These are phyloP conservation scores for Blomia tropicalis DNA, from an alignment of 2,888 invertebrate species.

Conservation along the genomic window DNA sequence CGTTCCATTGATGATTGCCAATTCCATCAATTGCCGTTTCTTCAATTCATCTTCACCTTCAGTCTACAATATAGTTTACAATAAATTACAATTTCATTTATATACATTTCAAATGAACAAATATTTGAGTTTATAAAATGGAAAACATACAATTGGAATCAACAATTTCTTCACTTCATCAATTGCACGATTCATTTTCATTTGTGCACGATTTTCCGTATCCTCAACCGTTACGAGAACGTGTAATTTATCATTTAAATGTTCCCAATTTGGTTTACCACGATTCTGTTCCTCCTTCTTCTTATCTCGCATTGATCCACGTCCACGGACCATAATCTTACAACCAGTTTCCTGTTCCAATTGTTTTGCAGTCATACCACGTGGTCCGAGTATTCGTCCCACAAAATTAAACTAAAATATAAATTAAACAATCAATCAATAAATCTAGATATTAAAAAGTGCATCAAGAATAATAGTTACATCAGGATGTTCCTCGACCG, in stretches of 20 bases:
- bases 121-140: constrained; percentile 15
- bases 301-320: constrained; percentile 98
- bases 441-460: constrained; percentile 11
- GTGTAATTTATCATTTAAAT: constrained; percentile 93
- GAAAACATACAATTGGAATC: constrained; percentile 62
- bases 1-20: constrained; percentile 99
- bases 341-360: constrained; percentile 99
- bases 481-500: constrained; percentile 98
- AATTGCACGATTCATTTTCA: constrained; percentile 85
- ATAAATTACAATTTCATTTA: not conserved
- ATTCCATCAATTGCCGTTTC: constrained; percentile 98
- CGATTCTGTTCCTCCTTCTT: constrained; percentile 99
- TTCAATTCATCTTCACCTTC: constrained; percentile 99
- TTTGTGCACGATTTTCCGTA: constrained; percentile 83
- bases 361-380: constrained; percentile 99
- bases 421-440: not conserved
- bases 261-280: constrained; percentile 99
- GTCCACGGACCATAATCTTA: constrained; percentile 99
- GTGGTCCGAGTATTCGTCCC: constrained; percentile 94
- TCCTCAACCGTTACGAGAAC: constrained; percentile 97
- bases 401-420: constrained; percentile 87
- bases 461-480: constrained; percentile 50
- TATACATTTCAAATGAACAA: too few species aligned
- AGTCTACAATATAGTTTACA: constrained; percentile 53
- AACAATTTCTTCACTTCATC: constrained; percentile 96